phyloP scores from a whole-genome alignment of 2,888 invertebrate genomes.

The Parnassius glacialis region DNA sequence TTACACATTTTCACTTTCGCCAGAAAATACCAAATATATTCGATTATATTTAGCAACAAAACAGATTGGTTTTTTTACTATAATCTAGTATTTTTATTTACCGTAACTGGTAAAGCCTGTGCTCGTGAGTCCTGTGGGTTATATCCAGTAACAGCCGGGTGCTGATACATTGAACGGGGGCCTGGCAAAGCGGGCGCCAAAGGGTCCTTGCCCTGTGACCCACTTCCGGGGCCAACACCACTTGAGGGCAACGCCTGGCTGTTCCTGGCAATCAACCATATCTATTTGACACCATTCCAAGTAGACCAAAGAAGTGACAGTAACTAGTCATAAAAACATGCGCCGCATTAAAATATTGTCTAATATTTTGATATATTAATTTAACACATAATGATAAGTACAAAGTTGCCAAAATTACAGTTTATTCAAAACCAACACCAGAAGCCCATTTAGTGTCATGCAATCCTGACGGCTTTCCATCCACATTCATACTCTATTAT shows the following conservation, averaged over 20 bases:
- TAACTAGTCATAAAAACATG: slow-evolving; percentile 3
- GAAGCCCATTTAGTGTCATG: slow-evolving; percentile 36
- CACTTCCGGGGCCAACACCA: slow-evolving; percentile 58
- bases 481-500: slow-evolving; percentile 5
- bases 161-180: slow-evolving; percentile 68
- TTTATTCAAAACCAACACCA: slow-evolving; percentile 44
- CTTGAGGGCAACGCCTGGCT: slow-evolving; percentile 62
- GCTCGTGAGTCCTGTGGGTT: slow-evolving; percentile 66
- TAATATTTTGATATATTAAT: not conserved
- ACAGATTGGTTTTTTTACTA: too few species aligned
- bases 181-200: slow-evolving; percentile 64
- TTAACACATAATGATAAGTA: not conserved
- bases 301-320: not conserved
- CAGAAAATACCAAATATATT: too few species aligned
- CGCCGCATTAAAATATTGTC: not conserved
- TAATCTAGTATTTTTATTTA: slow-evolving; percentile 27
- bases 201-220: slow-evolving; percentile 72
- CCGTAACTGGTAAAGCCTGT: slow-evolving; percentile 69
- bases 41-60: too few species aligned
- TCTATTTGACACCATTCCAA: not conserved
- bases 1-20: too few species aligned
- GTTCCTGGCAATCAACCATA: slow-evolving; percentile 55
- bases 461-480: slow-evolving; percentile 4
- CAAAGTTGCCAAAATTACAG: not conserved
- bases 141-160: slow-evolving; percentile 69